These are phyloP conservation scores for Enteromius afrohamiltoni DNA, from an alignment of 2,797 vertebrate species.

Conservation along the genomic window DNA sequence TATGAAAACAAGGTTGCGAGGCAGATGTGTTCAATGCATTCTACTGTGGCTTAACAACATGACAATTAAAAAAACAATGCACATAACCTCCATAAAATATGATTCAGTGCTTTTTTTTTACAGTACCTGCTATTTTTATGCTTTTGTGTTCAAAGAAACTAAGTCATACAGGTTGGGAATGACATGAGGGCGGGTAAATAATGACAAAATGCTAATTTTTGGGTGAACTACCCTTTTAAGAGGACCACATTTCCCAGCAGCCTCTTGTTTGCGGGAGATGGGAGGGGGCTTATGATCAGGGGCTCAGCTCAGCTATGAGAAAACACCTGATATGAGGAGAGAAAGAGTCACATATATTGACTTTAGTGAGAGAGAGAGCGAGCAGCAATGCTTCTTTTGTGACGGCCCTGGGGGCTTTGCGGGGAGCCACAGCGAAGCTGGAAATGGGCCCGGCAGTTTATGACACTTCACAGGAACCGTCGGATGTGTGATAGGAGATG, in stretches of 20 bases:
- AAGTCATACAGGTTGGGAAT: not conserved
- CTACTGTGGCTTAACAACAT: not conserved
- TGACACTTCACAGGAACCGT: constrained; percentile 59
- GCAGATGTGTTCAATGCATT: not conserved
- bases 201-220: not conserved
- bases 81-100: not conserved
- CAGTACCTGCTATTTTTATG: not conserved
- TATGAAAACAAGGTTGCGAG: not conserved
- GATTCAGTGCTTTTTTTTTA: not conserved
- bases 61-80: not conserved
- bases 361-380: constrained; percentile 20
- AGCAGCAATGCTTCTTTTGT: constrained; percentile 55
- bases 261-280: not conserved
- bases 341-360: constrained; percentile 43
- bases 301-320: constrained; percentile 35
- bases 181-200: not conserved
- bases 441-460: constrained; percentile 63
- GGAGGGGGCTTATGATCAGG: not conserved
- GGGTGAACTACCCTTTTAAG: not conserved
- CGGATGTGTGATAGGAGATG: constrained; percentile 54
- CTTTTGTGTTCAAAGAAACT: not conserved
- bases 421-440: constrained; percentile 49
- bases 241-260: constrained; percentile 35
- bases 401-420: constrained; percentile 53
- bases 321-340: constrained; percentile 28